phyloP scores from a whole-genome alignment of 2,797 vertebrate species.

The Petrocephalus schoutedeni region DNA sequence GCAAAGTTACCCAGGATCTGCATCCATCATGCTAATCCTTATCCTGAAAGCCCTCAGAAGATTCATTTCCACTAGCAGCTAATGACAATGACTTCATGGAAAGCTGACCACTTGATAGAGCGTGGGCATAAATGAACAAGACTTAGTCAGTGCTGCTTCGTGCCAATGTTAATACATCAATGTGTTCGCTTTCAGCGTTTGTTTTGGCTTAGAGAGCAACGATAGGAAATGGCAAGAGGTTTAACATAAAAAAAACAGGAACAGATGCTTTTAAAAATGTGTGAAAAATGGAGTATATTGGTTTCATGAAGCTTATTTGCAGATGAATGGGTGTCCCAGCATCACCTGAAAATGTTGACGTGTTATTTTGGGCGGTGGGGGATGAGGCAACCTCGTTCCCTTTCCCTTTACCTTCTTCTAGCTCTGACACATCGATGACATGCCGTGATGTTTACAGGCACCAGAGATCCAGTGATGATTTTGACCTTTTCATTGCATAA shows the following conservation, averaged over 20 bases:
- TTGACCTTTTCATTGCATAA: neutral
- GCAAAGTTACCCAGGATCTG: neutral
- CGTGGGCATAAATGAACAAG: conserved; percentile 1
- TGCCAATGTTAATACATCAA: neutral
- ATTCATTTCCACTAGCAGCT: neutral
- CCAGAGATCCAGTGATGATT: neutral
- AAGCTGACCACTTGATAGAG: neutral
- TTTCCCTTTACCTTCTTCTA: neutral
- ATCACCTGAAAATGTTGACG: neutral
- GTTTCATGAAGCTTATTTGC: neutral
- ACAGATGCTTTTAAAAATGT: conserved; percentile 14
- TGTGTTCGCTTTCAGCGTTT: neutral
- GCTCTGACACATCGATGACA: neutral
- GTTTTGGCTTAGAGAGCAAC: neutral
- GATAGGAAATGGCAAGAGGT: neutral
- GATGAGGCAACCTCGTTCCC: neutral
- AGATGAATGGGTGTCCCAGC: neutral
- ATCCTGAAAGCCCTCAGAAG: neutral
- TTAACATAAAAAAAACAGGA: neutral
- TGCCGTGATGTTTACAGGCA: neutral
- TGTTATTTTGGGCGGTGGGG: neutral
- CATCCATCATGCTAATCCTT: neutral
- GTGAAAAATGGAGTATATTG: neutral
- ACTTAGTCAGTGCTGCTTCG: neutral
- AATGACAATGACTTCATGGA: conserved; percentile 2